Percentiles rank a stretch among this genome's conserved stretches.
Evolutionary conservation across 2,113 vertebrate genomes (phyloP).

Genomic region (Ameiurus melas): DNA sequence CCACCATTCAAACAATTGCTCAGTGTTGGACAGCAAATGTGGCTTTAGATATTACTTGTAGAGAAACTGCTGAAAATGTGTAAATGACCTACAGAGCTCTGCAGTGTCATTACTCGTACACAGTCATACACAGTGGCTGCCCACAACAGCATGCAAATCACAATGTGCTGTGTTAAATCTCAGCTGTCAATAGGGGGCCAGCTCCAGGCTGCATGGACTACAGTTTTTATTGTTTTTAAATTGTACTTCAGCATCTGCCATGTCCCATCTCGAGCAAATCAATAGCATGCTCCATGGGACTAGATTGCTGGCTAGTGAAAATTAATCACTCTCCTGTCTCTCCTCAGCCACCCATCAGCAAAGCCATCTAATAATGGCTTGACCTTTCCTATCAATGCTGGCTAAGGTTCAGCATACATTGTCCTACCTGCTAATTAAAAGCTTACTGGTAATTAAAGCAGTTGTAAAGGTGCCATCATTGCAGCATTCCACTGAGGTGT

Average conservation of each 20-base stretch:
- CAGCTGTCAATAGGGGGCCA: conserved; percentile 15
- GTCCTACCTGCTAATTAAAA: no score
- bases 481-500: conserved; percentile 30
- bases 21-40: conserved; percentile 2
- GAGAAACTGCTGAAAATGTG: conserved; percentile 11
- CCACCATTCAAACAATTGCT: conserved; percentile 15
- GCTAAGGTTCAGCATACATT: no score
- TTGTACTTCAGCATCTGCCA: conserved; percentile 42
- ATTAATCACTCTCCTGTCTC: conserved; percentile 44
- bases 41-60: not conserved
- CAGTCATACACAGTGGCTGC: not conserved
- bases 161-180: conserved; percentile 28
- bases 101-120: not conserved
- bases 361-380: no score
- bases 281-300: conserved; percentile 39
- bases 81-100: conserved; percentile 5
- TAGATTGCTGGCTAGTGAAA: conserved; percentile 36
- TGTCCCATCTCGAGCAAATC: conserved; percentile 46
- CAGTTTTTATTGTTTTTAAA: conserved; percentile 51
- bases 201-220: conserved; percentile 10
- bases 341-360: conserved; percentile 21
- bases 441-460: conserved; percentile 70
- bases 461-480: conserved; percentile 21
- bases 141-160: conserved; percentile 9
- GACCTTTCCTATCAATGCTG: no score